A percentile compares a stretch with the other conserved stretches of the same genome.
Evolutionary conservation across 2,797 vertebrate genomes (phyloP).

Genomic region (Catamblyrhynchus diadema): DNA sequence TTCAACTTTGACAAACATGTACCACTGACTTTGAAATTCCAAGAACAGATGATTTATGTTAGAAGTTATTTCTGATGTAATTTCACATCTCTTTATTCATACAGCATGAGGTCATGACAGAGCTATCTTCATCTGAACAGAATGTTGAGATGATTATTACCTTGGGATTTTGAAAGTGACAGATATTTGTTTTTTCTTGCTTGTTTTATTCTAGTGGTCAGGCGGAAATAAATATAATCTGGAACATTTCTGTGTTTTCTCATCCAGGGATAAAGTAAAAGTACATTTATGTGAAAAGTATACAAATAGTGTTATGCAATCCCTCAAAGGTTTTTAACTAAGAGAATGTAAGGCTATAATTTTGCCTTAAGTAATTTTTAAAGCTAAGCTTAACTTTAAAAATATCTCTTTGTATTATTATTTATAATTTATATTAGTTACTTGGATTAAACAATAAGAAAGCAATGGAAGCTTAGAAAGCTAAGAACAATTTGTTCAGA

Average conservation of each 20-base stretch:
- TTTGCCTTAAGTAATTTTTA: not conserved
- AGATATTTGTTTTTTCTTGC: not conserved
- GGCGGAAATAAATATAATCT: not conserved
- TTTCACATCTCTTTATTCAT: not conserved
- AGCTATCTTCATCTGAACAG: not conserved
- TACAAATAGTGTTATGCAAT: not conserved
- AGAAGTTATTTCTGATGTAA: not conserved
- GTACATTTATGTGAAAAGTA: not conserved
- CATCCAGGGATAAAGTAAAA: not conserved
- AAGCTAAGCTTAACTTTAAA: not conserved
- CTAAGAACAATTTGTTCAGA: not conserved
- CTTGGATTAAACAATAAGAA: not conserved
- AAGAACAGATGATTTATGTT: not conserved
- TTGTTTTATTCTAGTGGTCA: not conserved
- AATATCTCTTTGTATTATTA: rapidly evolving
- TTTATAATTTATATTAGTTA: not conserved
- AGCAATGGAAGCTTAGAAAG: not conserved
- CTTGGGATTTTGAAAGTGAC: not conserved
- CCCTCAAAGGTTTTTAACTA: not conserved
- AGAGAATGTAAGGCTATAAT: not conserved
- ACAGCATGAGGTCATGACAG: not conserved
- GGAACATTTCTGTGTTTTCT: not conserved
- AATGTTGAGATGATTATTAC: not conserved
- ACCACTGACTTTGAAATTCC: not conserved
- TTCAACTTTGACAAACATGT: not conserved